Evolutionary conservation across 2,888 invertebrate genomes (phyloP).

Genomic region (Zygogramma bicolorata): DNA sequence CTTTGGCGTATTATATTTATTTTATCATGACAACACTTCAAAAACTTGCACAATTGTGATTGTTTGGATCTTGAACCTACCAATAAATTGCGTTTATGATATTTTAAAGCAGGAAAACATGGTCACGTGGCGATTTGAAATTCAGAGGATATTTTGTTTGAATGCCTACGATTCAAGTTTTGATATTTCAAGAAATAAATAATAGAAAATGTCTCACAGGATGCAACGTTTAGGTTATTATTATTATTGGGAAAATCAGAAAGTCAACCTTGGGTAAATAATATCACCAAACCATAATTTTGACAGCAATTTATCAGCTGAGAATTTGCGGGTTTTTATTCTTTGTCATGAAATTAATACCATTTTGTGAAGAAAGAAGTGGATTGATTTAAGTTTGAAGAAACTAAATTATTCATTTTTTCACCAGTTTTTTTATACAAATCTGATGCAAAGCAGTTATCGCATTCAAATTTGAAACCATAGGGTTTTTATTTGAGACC

Average conservation of each 20-base stretch:
- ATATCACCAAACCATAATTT: background rate
- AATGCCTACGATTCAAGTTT: background rate
- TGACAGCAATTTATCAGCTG: constrained; percentile 6
- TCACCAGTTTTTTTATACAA: background rate
- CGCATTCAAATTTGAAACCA: constrained; percentile 38
- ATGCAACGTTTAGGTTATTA: constrained; percentile 17
- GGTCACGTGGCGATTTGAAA: background rate
- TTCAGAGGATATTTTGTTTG: background rate
- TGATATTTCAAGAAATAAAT: background rate
- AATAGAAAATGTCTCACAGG: constrained; percentile 16
- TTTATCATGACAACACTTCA: constrained; percentile 23
- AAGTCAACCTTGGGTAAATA: constrained; percentile 8
- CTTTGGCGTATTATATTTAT: background rate
- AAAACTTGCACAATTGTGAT: constrained; percentile 9
- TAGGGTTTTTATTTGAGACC: constrained; percentile 40
- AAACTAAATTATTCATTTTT: background rate
- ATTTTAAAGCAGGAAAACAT: constrained; percentile 2
- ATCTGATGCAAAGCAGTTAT: background rate
- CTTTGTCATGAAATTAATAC: background rate
- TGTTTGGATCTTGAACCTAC: constrained; percentile 1
- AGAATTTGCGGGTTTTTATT: background rate
- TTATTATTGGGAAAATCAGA: background rate
- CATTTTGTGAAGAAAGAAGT: background rate
- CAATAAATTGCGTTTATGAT: constrained; percentile 6
- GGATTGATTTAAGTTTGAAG: background rate